Evolutionary conservation across 2,797 vertebrate genomes (phyloP), one percentile per base, ranked within the genome.

Genomic region (Syngnathus rostellatus): DNA sequence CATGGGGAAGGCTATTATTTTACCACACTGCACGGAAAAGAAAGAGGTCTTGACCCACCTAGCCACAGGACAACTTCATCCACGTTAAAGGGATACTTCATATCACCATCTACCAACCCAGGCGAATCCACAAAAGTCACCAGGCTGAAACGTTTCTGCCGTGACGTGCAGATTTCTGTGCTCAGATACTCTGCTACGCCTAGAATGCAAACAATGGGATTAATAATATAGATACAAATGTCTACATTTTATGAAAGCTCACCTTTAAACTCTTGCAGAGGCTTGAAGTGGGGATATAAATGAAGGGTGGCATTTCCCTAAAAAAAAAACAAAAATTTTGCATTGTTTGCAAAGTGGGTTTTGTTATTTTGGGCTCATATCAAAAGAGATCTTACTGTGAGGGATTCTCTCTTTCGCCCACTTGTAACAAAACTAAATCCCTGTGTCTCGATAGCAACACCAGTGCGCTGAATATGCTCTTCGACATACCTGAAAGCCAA

Each of bases 21-120:
- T 48, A 25, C 41, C 19, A 43, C 3, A 40, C 58, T 38, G 9
- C 17, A 55, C 21, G 4, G 16, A 4, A 17, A 48, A 17, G 46
- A 48, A 17, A 48, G 16, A 5, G 25, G 23, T 37, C 10, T 19
- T 14, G 17, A 82, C 91, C 68, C 74, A 94, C 93, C 93, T 1
- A 94, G 84, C 92, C 91, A 93, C 67, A 93, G 76, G 67, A 94
- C 70, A 3, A 92, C 91, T 25, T 91, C 85, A 14, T 94, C 93
- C 67, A 94, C 93, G n/a, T 94, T 91, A 72, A 94, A 94, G 5
- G 93, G 93, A 69, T 94, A 94, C 78, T 93, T 94, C 93, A 94
- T 94, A 62, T 94, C 93, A 0, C 93, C 93, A 0, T 94, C 93
- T 68, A 94, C 93, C 69, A 94, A 78, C 0, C 93, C 93, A 0